A percentile compares a stretch with the other conserved stretches of the same genome.
phyloP scores from a whole-genome alignment of 1,140 invertebrate genomes.

The Tyrophagus putrescentiae region DNA sequence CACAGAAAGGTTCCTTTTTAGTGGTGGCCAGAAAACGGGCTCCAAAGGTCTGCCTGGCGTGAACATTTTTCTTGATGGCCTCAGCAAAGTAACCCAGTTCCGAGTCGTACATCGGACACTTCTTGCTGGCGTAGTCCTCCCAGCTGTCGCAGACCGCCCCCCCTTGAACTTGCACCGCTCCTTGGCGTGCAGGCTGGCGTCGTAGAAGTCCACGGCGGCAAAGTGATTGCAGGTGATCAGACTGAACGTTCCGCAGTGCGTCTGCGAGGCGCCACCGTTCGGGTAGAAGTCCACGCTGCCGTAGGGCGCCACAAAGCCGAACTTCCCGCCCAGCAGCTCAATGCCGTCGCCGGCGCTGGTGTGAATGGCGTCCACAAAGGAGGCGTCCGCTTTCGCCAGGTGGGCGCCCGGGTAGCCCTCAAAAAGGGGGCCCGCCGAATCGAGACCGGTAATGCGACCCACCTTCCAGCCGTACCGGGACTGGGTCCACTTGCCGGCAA shows the following conservation, averaged over 20 bases:
- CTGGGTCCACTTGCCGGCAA: slow-evolving; percentile 34
- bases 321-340: slow-evolving; percentile 15
- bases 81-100: too few species aligned
- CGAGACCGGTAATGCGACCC: slow-evolving; percentile 46
- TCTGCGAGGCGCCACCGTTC: slow-evolving; percentile 33
- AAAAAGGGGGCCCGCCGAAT: slow-evolving; percentile 52
- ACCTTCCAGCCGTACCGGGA: slow-evolving; percentile 24
- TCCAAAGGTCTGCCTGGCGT: too few species aligned
- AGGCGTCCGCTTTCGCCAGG: slow-evolving; percentile 46
- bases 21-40: too few species aligned
- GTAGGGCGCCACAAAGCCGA: slow-evolving; percentile 68
- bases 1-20: too few species aligned
- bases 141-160: not conserved
- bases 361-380: slow-evolving; percentile 56
- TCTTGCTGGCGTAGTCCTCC: not conserved
- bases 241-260: slow-evolving; percentile 28
- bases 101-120: too few species aligned
- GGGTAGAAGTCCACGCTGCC: slow-evolving; percentile 76
- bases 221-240: slow-evolving; percentile 16
- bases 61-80: too few species aligned
- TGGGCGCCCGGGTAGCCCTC: slow-evolving; percentile 25
- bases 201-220: slow-evolving; percentile 12
- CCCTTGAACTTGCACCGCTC: not conserved
- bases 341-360: slow-evolving; percentile 42
- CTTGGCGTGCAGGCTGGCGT: not conserved